Percentiles rank a stretch among this genome's conserved stretches.
Evolutionary conservation across 1,140 invertebrate species (phyloP).

Genomic region (Drosophila grimshawi): DNA sequence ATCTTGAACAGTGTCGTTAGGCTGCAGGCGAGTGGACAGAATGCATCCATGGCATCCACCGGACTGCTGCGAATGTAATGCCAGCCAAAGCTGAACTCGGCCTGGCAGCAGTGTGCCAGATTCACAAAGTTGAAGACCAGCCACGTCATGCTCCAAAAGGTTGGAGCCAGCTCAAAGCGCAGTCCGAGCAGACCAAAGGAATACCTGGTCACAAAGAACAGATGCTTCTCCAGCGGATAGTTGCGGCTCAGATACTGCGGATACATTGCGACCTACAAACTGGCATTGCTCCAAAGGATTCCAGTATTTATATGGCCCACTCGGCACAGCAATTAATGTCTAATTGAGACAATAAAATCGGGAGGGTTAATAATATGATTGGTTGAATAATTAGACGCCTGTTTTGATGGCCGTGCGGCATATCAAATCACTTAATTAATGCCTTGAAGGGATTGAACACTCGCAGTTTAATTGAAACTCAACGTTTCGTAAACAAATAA

Average conservation of each 20-base stretch:
- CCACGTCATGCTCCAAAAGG: constrained; percentile 26
- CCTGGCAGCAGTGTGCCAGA: constrained; percentile 66
- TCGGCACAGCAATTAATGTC: neutral
- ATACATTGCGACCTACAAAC: constrained; percentile 41
- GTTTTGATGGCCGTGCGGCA: constrained; percentile 28
- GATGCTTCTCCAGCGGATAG: constrained; percentile 60
- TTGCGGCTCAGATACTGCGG: constrained; percentile 46
- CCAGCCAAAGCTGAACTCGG: constrained; percentile 63
- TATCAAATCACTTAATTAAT: constrained; percentile 41
- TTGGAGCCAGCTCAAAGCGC: constrained; percentile 29
- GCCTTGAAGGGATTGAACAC: constrained; percentile 27
- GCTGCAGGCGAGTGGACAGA: constrained; percentile 67
- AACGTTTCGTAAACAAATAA: neutral
- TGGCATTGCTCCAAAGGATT: neutral
- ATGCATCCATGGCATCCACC: constrained; percentile 67
- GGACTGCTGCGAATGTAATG: constrained; percentile 47
- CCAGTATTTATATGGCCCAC: constrained; percentile 33
- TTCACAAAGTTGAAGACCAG: constrained; percentile 60
- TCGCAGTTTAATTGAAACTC: neutral
- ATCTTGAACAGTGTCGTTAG: constrained; percentile 62
- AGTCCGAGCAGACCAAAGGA: constrained; percentile 56
- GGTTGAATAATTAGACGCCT: constrained; percentile 27
- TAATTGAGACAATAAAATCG: neutral
- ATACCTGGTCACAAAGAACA: constrained; percentile 63
- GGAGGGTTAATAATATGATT: constrained; percentile 20